A percentile compares a stretch with the other conserved stretches of the same genome.
Evolutionary conservation across 2,113 vertebrate genomes (phyloP).

Genomic region (Cranoglanis bouderius): DNA sequence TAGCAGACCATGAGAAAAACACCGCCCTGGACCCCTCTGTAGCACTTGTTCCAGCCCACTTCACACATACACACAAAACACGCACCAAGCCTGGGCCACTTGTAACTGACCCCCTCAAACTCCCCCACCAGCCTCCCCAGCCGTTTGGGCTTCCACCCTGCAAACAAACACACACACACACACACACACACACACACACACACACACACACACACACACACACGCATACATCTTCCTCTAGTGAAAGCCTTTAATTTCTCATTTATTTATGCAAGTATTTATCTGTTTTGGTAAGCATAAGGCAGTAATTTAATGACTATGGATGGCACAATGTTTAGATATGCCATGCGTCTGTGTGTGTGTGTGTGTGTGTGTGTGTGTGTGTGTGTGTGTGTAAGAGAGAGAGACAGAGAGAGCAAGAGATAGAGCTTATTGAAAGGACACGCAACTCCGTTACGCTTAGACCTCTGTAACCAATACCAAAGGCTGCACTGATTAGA

Average conservation of each 20-base stretch:
- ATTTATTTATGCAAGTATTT: not conserved
- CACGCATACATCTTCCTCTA: not conserved
- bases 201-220: not conserved
- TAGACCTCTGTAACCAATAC: slow-evolving; percentile 79
- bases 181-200: slow-evolving; percentile 18
- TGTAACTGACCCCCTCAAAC: slow-evolving; percentile 75
- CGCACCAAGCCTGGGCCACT: slow-evolving; percentile 70
- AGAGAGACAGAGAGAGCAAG: slow-evolving; percentile 51
- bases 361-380: slow-evolving; percentile 29
- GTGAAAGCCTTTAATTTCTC: not conserved
- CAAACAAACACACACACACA: slow-evolving; percentile 23
- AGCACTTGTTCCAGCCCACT: slow-evolving; percentile 77
- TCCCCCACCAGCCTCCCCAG: slow-evolving; percentile 56
- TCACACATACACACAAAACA: slow-evolving; percentile 62
- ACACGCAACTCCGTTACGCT: slow-evolving; percentile 71
- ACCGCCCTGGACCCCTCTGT: slow-evolving; percentile 68
- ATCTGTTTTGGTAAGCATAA: not conserved
- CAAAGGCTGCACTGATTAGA: slow-evolving; percentile 82
- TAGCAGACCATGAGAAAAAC: slow-evolving; percentile 80
- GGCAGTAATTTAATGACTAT: slow-evolving; percentile 20
- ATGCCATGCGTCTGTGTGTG: slow-evolving; percentile 28
- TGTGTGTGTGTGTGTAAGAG: slow-evolving; percentile 20
- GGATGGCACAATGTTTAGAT: slow-evolving; percentile 38
- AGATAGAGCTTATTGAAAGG: slow-evolving; percentile 43
- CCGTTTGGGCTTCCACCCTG: slow-evolving; percentile 64